These are phyloP conservation scores for Pristis pectinata DNA, from an alignment of 2,797 vertebrate species.

Conservation along the genomic window DNA sequence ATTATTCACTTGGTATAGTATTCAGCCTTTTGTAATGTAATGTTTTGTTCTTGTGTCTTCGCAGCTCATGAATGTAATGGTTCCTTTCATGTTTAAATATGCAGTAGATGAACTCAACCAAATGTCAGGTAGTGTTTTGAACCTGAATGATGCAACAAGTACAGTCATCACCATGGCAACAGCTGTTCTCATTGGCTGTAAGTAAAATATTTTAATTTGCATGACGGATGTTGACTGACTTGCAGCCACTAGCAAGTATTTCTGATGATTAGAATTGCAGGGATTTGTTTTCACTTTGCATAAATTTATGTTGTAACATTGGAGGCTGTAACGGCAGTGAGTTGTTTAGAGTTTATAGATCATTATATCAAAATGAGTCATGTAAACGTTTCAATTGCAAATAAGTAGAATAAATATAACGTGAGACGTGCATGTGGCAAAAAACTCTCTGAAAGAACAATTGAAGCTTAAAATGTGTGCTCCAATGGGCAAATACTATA, in stretches of 20 bases:
- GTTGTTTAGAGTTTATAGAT: neutral
- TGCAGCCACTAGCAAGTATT: conserved; percentile 37
- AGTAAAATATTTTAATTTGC: conserved; percentile 64
- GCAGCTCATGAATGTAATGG: conserved; percentile 86
- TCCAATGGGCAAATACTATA: neutral
- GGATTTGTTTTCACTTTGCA: conserved; percentile 16
- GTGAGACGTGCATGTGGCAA: neutral
- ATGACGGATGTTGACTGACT: conserved; percentile 57
- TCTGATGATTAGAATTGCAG: conserved; percentile 10
- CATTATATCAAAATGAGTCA: neutral
- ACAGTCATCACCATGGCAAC: conserved; percentile 92
- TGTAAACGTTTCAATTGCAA: neutral
- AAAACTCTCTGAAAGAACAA: neutral
- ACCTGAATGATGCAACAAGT: conserved; percentile 82
- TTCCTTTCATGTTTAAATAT: conserved; percentile 99
- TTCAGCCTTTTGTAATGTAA: conserved; percentile 42
- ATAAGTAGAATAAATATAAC: neutral
- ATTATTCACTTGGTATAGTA: conserved; percentile 10
- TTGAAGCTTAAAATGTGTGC: neutral
- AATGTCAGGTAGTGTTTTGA: conserved; percentile 89
- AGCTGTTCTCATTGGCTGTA: conserved; percentile 90
- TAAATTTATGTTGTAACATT: neutral
- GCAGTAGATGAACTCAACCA: conserved; percentile 94
- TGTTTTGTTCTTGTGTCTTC: conserved; percentile 51
- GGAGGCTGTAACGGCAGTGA: neutral